A percentile compares a stretch with the other conserved stretches of the same genome.
Evolutionary conservation across 2,113 vertebrate genomes (phyloP).

Genomic region (Muscicapa adusta): DNA sequence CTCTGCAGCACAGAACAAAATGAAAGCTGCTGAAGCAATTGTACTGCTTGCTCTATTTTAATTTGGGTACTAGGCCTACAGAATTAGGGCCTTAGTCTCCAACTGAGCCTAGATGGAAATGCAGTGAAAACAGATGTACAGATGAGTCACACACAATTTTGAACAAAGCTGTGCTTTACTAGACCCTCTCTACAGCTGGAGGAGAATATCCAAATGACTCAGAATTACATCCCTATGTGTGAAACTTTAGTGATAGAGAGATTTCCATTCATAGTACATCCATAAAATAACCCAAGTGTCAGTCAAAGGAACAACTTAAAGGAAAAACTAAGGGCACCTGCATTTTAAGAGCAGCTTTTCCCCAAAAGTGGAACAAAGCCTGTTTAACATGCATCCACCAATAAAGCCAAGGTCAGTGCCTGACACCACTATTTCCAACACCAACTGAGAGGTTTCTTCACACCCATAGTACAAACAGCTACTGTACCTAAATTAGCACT

Average conservation of each 20-base stretch:
- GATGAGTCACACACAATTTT: background rate
- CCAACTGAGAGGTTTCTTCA: background rate
- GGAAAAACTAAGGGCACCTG: background rate
- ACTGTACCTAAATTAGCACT: background rate
- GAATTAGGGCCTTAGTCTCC: background rate
- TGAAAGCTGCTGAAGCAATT: background rate
- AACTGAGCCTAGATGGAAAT: background rate
- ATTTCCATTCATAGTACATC: background rate
- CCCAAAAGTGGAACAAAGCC: background rate
- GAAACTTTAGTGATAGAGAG: background rate
- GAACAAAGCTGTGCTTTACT: background rate
- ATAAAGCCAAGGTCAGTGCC: background rate
- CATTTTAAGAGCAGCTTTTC: background rate
- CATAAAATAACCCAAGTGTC: background rate
- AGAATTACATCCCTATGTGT: background rate
- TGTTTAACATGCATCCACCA: background rate
- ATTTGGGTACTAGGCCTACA: background rate
- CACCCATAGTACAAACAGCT: background rate
- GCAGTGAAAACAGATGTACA: background rate
- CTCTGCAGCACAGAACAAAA: background rate
- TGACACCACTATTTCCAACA: background rate
- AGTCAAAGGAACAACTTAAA: background rate
- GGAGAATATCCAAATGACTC: background rate
- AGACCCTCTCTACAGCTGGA: background rate
- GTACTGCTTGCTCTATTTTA: background rate